phyloP scores from a whole-genome alignment of 92 coral and sea anemone species.

The Blastomussa wellsi region DNA sequence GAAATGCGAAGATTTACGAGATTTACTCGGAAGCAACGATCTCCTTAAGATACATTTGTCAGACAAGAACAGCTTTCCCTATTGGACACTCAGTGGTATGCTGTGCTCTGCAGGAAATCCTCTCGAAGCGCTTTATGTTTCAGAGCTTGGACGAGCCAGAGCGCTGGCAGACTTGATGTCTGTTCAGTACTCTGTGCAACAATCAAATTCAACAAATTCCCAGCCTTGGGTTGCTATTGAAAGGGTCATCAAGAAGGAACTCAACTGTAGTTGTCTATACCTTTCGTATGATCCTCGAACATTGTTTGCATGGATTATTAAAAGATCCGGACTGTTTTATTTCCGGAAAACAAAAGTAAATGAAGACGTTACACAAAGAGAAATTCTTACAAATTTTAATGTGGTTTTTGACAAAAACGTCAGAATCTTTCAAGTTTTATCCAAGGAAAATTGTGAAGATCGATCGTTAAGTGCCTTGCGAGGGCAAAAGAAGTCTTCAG shows the following conservation, averaged over 20 bases:
- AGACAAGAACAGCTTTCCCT: not conserved
- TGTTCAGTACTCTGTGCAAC: not conserved
- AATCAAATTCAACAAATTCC: not conserved
- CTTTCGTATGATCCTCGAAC: not conserved
- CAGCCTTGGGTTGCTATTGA: conserved; percentile 10
- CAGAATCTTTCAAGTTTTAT: not conserved
- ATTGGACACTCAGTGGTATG: not conserved
- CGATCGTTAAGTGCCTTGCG: not conserved
- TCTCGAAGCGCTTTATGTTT: not conserved
- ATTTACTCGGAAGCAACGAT: not conserved
- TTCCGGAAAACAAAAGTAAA: not conserved
- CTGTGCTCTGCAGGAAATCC: not conserved
- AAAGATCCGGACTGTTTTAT: not conserved
- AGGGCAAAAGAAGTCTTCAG: not conserved
- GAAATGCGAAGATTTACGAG: not conserved
- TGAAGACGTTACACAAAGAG: not conserved
- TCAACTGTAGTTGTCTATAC: not conserved
- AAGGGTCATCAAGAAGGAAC: not conserved
- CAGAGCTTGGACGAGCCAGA: conserved; percentile 14
- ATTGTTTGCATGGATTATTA: not conserved
- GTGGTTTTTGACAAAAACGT: not conserved
- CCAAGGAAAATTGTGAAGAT: not conserved
- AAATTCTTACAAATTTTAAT: not conserved
- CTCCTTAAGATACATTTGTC: not conserved
- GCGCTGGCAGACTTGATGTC: conserved; percentile 20